Base-by-base conservation (phyloP, 1,140 invertebrate species). In the Aphis gossypii region DNA sequence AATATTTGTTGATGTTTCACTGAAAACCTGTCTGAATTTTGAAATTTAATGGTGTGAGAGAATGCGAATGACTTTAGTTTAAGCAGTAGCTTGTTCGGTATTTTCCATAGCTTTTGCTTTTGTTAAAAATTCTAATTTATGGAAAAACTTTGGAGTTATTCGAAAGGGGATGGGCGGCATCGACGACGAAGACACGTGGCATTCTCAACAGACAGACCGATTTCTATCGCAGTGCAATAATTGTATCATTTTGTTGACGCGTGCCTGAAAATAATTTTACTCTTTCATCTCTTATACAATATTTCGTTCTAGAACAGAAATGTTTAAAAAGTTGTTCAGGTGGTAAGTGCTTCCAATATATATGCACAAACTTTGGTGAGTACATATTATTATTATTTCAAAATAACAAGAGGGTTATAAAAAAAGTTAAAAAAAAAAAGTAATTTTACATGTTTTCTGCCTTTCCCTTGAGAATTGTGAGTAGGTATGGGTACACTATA, bases 101-200 rank as follows among this genome's bases (percentile, higher is more conserved):
- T 86, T 86, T 86, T 86, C 25, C 30, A 41, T 25, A 51, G 14
- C 48, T 44, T 60, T 41, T 41, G 38, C 38, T 41, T 41, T 90
- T 90, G 88, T 90, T n/a, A 30, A 44, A 90, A 90, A 90, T 23
- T 90, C 88, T 60, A 90, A 90, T 90, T 90, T 60, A 90, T 90
- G 38, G 54, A 30, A 68, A 90, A 90, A 68, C 56, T 90, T 90
- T n/a, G 14, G 3, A n/a, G 38, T 35, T 11, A n/a, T 68, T 68
- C 14, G 38, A 68, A 90, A 8, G 23, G 48, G 54, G 35, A 1
- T 20, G 11, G 0, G 6, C 46, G n/a, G 9, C 35, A 11, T 9
- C n/a, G 35, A 7, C 35, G n/a, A 25, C n/a, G 35, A 7, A 21
- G n/a, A 30, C 84, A 46, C 84, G 41, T 4, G 0, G 21, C 21